These are phyloP conservation scores for Macrotrachela quadricornifera DNA, from an alignment of 1,140 invertebrate species.

Conservation along the genomic window DNA sequence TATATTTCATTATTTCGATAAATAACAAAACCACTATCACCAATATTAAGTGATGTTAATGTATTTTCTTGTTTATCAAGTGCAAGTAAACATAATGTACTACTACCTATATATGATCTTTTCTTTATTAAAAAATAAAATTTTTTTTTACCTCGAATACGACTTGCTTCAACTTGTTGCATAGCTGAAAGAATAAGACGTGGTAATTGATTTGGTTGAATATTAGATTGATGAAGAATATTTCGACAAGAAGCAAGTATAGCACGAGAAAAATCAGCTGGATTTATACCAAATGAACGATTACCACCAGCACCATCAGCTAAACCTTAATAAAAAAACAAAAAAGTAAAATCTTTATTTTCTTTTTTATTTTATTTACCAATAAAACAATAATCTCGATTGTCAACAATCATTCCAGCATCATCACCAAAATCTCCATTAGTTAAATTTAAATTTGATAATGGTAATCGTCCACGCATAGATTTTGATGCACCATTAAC, in stretches of 20 bases:
- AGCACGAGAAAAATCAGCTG: slow-evolving; percentile 2
- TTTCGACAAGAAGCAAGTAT: not conserved
- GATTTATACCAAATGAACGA: slow-evolving; percentile 6
- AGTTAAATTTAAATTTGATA: not conserved
- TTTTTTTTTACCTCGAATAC: not conserved
- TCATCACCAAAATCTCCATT: slow-evolving; percentile 8
- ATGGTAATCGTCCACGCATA: no score
- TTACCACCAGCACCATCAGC: slow-evolving; percentile 9
- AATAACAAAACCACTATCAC: slow-evolving; percentile 5
- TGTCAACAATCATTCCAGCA: slow-evolving; percentile 6
- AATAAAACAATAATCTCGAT: not conserved
- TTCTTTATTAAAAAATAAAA: not conserved
- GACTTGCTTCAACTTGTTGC: slow-evolving; percentile 2
- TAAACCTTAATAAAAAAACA: not conserved
- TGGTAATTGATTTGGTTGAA: slow-evolving; percentile 2
- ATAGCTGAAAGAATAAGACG: not conserved
- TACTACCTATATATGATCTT: not conserved
- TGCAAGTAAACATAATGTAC: slow-evolving; percentile 6
- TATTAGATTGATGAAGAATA: slow-evolving; percentile 1
- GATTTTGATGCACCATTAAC: no score
- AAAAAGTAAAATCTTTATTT: not conserved
- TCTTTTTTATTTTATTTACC: not conserved
- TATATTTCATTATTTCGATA: slow-evolving; percentile 1
- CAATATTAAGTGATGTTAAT: slow-evolving; percentile 7
- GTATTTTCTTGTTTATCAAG: not conserved